Evolutionary conservation across 2,888 invertebrate genomes (phyloP), one percentile per base, ranked within the genome.

Genomic region (Margaritifera margaritifera): DNA sequence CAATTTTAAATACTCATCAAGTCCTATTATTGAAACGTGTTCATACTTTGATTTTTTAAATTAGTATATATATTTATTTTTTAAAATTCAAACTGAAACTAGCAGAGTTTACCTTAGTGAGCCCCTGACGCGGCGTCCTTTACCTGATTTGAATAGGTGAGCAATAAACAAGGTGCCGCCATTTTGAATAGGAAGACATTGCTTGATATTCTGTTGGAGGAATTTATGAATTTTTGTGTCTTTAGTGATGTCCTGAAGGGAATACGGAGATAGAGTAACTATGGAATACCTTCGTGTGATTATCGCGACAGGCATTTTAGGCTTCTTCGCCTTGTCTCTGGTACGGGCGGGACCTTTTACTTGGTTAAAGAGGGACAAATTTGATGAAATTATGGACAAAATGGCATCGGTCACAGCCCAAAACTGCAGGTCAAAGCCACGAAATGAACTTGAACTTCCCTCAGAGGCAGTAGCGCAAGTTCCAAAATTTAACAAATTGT

Each of bases 341-440:
- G 75, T 79, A 15, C 69, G 72, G 20, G 69, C 72, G 53, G 71
- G 71, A 22, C 72, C 88, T 0, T 89, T 84, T 72, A 95, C 96
- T 86, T 98, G 98, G 97, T 96, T 97, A 91, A 91, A 93, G 25
- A 93, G 94, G 71, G 98, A 99, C 91, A 91, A 94, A 63, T 97
- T 97, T 86, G 98, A 98, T 88, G 95, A 96, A 90, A 93, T 98
- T 74, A 93, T 95, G 83, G 92, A 94, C 62, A 93, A 93, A 91
- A 94, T 96, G 91, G 95, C 96, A 86, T 93, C 93, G 88, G 95
- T 98, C 5, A 94, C 93, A 66, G 92, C 92, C 0, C 95, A 96
- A 66, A 99, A 98, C 90, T 99, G 99, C 88, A 94, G 93, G 68
- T 96, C 97, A 71, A 94, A 95, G 82, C 95, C 96, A 86, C 91